phyloP scores from a whole-genome alignment of 2,113 vertebrate species.

The Nyctereutes procyonoides region DNA sequence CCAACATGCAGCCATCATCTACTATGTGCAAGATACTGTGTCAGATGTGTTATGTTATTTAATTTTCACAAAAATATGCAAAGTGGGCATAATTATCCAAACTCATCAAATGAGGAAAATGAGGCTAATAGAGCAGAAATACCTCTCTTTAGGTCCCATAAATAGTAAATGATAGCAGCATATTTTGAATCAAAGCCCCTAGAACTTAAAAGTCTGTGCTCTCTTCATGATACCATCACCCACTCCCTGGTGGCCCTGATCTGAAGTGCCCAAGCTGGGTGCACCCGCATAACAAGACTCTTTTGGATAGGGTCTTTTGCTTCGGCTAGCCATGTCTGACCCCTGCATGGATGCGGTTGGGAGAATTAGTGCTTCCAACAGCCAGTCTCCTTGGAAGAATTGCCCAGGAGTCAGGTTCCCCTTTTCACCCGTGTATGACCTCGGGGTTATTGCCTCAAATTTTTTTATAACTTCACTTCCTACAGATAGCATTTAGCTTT shows the following conservation, averaged over 20 bases:
- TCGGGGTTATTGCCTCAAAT: conserved; percentile 67
- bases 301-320: background rate
- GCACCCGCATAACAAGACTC: background rate
- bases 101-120: conserved; percentile 38
- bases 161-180: conserved; percentile 5
- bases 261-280: background rate
- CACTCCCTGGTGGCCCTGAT: accelerated
- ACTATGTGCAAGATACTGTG: background rate
- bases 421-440: conserved; percentile 69
- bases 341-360: accelerated
- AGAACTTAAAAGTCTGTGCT: background rate
- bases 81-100: conserved; percentile 62
- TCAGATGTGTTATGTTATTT: conserved; percentile 52
- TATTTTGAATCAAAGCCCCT: conserved; percentile 11
- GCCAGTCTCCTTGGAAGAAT: background rate
- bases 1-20: background rate
- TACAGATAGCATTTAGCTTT: conserved; percentile 78
- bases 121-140: conserved; percentile 9
- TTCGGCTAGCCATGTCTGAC: background rate
- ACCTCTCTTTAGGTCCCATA: background rate
- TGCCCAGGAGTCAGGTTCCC: conserved; percentile 33
- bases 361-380: background rate
- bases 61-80: conserved; percentile 52
- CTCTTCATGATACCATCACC: background rate
- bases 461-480: conserved; percentile 73